phyloP scores from a whole-genome alignment of 2,113 vertebrate genomes.

The Cynocephalus volans region DNA sequence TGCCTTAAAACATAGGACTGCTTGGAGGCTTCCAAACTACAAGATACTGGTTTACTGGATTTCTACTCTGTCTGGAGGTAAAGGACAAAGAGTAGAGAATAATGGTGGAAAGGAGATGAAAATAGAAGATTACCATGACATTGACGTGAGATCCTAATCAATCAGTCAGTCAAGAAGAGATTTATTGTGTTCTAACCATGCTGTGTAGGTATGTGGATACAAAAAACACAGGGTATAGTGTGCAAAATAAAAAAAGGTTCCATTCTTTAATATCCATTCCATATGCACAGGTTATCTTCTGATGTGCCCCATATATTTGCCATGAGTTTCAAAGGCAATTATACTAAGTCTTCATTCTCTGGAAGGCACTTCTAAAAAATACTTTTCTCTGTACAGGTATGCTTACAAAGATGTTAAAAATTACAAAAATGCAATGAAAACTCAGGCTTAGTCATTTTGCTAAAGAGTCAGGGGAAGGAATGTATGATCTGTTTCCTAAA shows the following conservation, averaged over 20 bases:
- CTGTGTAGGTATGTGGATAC: not conserved
- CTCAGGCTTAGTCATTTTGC: slow-evolving; percentile 42
- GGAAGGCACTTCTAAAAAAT: slow-evolving; percentile 44
- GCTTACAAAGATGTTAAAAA: slow-evolving; percentile 71
- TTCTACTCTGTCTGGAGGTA: slow-evolving; percentile 40
- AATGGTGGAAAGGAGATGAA: slow-evolving; percentile 33
- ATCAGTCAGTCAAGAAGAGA: slow-evolving; percentile 17
- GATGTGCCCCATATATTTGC: slow-evolving; percentile 27
- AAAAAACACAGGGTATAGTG: slow-evolving; percentile 24
- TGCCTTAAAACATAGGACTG: slow-evolving; percentile 40
- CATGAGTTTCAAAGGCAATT: slow-evolving; percentile 72
- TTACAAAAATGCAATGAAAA: slow-evolving; percentile 63
- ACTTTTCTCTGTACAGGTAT: slow-evolving; percentile 52
- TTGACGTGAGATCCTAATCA: slow-evolving; percentile 46
- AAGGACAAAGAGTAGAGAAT: slow-evolving; percentile 55
- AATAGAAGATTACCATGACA: slow-evolving; percentile 43
- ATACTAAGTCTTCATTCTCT: slow-evolving; percentile 58
- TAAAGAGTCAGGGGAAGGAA: not conserved
- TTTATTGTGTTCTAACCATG: slow-evolving; percentile 22
- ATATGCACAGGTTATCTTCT: not conserved
- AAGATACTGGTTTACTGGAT: slow-evolving; percentile 12
- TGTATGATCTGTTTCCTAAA: slow-evolving; percentile 68
- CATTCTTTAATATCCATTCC: not conserved
- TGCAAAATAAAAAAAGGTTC: slow-evolving; percentile 31
- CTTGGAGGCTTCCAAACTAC: slow-evolving; percentile 23